Evolutionary conservation across 2,797 vertebrate genomes (phyloP).

Genomic region (Liparis tanakae): DNA sequence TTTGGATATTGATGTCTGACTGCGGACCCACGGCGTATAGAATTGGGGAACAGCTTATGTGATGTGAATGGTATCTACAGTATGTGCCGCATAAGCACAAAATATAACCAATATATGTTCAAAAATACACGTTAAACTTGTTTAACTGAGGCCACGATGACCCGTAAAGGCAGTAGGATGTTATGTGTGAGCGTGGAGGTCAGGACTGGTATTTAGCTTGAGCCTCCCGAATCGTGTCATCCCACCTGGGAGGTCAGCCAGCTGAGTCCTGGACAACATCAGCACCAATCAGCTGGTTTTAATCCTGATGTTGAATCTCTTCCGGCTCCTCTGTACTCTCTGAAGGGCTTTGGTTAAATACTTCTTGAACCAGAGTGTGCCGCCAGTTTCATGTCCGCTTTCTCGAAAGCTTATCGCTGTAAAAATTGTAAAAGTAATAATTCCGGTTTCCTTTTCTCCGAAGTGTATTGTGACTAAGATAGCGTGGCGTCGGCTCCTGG

Average conservation of each 20-base stretch:
- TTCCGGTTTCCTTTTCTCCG: slow-evolving; percentile 21
- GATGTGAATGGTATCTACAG: not conserved
- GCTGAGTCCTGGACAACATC: slow-evolving; percentile 55
- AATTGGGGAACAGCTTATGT: not conserved
- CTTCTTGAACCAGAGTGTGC: slow-evolving; percentile 8
- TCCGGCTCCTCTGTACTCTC: slow-evolving; percentile 30
- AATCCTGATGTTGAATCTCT: slow-evolving; percentile 52
- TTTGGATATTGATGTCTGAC: not conserved
- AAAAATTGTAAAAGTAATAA: slow-evolving; percentile 64
- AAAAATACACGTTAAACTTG: not conserved
- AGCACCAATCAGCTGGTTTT: slow-evolving; percentile 51
- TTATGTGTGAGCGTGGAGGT: not conserved
- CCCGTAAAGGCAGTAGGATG: not conserved
- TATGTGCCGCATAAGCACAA: not conserved
- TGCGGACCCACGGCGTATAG: not conserved
- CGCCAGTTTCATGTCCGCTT: slow-evolving; percentile 29
- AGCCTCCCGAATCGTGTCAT: slow-evolving; percentile 21
- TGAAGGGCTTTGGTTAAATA: slow-evolving; percentile 29
- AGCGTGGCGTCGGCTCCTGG: slow-evolving; percentile 23
- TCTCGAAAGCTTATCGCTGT: slow-evolving; percentile 49
- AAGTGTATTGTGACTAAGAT: slow-evolving; percentile 71
- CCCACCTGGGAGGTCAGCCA: slow-evolving; percentile 60
- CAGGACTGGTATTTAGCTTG: not conserved
- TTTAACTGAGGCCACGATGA: not conserved
- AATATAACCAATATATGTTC: not conserved